Percentiles rank a stretch among this genome's conserved stretches.
phyloP scores from a whole-genome alignment of 2,888 invertebrate genomes.

The Polymixis lichenea region DNA sequence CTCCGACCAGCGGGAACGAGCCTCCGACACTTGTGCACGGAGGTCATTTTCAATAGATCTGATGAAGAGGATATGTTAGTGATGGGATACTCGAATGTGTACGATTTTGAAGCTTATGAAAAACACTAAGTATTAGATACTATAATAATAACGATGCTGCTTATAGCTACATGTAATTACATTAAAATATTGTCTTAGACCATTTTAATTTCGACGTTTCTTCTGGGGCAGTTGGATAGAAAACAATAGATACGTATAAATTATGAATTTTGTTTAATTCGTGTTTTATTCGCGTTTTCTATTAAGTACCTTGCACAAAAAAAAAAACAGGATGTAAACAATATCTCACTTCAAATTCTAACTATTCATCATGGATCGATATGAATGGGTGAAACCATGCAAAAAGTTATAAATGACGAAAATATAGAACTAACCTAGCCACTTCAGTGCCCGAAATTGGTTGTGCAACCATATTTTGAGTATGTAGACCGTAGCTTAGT shows the following conservation, averaged over 20 bases:
- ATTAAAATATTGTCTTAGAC: background rate
- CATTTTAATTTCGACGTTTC: background rate
- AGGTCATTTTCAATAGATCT: conserved; percentile 94
- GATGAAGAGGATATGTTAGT: conserved; percentile 48
- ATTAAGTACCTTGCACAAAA: no score
- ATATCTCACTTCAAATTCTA: background rate
- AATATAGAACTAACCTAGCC: conserved; percentile 89
- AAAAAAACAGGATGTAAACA: background rate
- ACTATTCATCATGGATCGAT: background rate
- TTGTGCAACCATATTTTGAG: conserved; percentile 80
- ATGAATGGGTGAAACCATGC: background rate
- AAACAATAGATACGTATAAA: background rate
- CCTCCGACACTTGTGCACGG: conserved; percentile 91
- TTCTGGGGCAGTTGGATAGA: background rate
- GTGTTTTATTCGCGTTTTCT: background rate
- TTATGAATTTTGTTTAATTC: background rate
- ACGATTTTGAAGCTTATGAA: background rate
- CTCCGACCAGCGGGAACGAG: conserved; percentile 90
- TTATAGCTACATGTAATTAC: background rate
- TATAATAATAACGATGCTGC: background rate
- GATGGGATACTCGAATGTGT: background rate
- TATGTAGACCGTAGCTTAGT: conserved; percentile 75
- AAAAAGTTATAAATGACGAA: background rate
- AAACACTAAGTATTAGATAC: background rate
- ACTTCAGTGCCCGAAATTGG: conserved; percentile 92